Conservation (phyloP, 2,797 vertebrate species). For the Novumbra hubbsi region DNA sequence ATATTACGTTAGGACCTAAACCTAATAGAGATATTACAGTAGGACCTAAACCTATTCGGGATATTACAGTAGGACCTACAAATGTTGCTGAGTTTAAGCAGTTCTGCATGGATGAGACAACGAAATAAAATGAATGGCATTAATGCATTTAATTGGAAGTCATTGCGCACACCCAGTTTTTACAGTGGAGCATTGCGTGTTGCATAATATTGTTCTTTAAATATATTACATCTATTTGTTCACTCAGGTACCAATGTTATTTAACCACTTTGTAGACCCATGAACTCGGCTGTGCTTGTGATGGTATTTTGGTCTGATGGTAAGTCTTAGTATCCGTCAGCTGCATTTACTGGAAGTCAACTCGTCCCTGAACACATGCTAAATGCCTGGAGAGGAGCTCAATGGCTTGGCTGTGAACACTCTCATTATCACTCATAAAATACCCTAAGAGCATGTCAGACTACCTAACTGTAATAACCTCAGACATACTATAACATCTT, state of each 20-base stretch:
- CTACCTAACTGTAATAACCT: background rate
- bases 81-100: background rate
- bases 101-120: background rate
- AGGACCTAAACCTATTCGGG: too few relatives aligned
- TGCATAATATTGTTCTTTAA: too few relatives aligned
- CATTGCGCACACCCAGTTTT: too few relatives aligned
- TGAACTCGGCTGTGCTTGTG: background rate
- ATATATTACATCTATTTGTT: background rate
- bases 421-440: background rate
- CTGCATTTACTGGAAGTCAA: background rate
- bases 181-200: too few relatives aligned
- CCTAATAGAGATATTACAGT: too few relatives aligned
- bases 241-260: too few relatives aligned
- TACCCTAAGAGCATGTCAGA: background rate
- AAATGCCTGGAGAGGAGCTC: background rate
- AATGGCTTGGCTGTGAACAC: background rate
- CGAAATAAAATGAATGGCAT: background rate
- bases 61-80: too few relatives aligned
- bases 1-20: too few relatives aligned
- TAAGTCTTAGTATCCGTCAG: background rate
- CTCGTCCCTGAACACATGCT: background rate
- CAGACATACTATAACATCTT: background rate
- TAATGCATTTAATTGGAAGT: too few relatives aligned
- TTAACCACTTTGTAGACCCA: background rate
- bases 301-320: background rate